phyloP scores from a whole-genome alignment of 2,113 vertebrate species.

The Pampusana beccarii region DNA sequence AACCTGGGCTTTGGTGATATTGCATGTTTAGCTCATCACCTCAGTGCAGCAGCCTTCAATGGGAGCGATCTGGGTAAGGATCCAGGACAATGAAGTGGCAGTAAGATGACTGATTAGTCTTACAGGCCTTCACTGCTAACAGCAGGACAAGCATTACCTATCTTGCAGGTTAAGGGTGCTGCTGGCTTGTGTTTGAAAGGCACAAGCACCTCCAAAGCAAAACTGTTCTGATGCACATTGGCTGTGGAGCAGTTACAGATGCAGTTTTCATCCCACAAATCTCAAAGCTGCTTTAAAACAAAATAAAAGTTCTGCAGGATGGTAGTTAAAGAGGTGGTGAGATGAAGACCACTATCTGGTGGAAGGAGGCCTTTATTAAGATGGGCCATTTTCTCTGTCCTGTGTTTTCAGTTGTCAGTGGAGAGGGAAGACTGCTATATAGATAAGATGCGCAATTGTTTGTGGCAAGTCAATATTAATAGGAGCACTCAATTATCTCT shows the following conservation, averaged over 20 bases:
- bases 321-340: background rate
- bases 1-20: constrained; percentile 98
- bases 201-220: background rate
- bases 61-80: constrained; percentile 93
- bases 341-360: background rate
- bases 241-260: background rate
- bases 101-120: background rate
- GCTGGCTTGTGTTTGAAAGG: background rate
- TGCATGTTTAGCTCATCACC: constrained; percentile 82
- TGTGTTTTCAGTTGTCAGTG: background rate
- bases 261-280: background rate
- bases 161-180: background rate
- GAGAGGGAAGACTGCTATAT: background rate
- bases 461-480: background rate
- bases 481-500: background rate
- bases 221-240: background rate
- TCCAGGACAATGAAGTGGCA: background rate
- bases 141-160: background rate
- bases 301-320: background rate
- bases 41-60: constrained; percentile 91
- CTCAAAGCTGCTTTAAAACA: background rate
- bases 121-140: background rate
- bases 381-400: background rate
- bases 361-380: background rate
- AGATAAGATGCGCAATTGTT: background rate